phyloP scores from a whole-genome alignment of 2,113 vertebrate species.

The Polyodon spathula region DNA sequence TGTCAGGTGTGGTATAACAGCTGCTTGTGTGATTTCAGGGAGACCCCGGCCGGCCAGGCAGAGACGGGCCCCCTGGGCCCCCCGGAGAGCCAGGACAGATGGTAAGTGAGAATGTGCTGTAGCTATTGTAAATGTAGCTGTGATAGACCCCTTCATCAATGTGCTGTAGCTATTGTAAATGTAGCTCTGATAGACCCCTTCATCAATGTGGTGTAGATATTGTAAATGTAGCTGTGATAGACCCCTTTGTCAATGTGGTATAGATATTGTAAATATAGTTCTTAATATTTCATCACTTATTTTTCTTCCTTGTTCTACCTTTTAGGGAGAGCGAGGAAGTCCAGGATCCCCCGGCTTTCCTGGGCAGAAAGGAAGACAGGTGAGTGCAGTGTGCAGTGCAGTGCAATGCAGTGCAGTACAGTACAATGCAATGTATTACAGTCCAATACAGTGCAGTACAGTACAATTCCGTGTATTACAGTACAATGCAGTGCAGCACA shows the following conservation, averaged over 20 bases:
- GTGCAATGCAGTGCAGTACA: no score
- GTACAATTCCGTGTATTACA: no score
- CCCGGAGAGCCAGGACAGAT: slow-evolving; percentile 34
- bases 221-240: background rate
- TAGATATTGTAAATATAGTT: background rate
- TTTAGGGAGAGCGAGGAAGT: slow-evolving; percentile 57
- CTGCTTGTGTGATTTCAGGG: slow-evolving; percentile 41
- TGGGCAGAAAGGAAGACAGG: slow-evolving; percentile 45
- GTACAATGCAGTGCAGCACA: no score
- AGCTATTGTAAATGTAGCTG: background rate
- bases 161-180: background rate
- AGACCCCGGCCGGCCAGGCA: slow-evolving; percentile 54
- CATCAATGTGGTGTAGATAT: slow-evolving; percentile 12
- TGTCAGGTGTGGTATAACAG: background rate
- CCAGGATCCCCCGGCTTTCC: slow-evolving; percentile 48
- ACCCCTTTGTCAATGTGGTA: background rate
- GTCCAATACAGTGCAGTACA: no score
- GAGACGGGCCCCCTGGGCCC: slow-evolving; percentile 39
- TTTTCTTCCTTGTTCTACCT: no score
- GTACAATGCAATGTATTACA: no score
- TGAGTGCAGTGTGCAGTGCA: no score
- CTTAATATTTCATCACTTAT: background rate
- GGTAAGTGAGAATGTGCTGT: slow-evolving; percentile 24
- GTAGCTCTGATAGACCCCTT: background rate
- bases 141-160: background rate